A percentile compares a stretch with the other conserved stretches of the same genome.
Evolutionary conservation across 1,140 invertebrate genomes (phyloP).

Genomic region (Bombus pascuorum): DNA sequence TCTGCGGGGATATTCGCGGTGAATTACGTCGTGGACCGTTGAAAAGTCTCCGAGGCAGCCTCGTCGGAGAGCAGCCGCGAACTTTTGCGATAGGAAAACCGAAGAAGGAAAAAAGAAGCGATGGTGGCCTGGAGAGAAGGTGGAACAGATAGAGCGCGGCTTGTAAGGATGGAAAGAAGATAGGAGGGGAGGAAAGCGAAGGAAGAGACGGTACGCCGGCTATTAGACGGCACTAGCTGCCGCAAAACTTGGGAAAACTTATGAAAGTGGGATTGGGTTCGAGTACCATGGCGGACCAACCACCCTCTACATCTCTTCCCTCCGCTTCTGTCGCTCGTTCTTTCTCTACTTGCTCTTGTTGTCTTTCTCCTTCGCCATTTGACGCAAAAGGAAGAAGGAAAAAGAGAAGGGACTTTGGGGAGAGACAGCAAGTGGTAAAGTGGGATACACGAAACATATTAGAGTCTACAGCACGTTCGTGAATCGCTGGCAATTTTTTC

Average conservation of each 20-base stretch:
- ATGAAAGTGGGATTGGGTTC: constrained; percentile 78
- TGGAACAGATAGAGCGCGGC: constrained; percentile 1
- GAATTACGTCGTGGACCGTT: constrained; percentile 41
- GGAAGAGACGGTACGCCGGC: constrained; percentile 55
- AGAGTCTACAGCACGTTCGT: constrained; percentile 72
- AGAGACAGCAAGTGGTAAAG: not conserved
- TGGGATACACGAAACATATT: not conserved
- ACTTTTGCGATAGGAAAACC: constrained; percentile 56
- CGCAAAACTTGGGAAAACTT: constrained; percentile 76
- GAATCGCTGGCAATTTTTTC: constrained; percentile 67
- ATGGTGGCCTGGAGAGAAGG: not conserved
- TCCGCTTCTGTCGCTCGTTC: not conserved
- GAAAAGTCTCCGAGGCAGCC: constrained; percentile 34
- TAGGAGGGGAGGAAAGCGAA: not conserved
- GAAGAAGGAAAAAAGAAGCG: constrained; percentile 1
- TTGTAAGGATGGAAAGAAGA: not conserved
- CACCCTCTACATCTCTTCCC: not conserved
- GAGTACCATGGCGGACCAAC: constrained; percentile 55
- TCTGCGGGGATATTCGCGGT: constrained; percentile 36
- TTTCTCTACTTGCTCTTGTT: not conserved
- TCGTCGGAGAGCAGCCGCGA: constrained; percentile 2
- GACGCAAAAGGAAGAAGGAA: no score
- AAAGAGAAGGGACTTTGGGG: no score
- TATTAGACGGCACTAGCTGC: constrained; percentile 76
- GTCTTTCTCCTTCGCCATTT: no score